These are phyloP conservation scores for Pyrocoelia pectoralis DNA, from an alignment of 2,888 invertebrate genomes.

Conservation along the genomic window DNA sequence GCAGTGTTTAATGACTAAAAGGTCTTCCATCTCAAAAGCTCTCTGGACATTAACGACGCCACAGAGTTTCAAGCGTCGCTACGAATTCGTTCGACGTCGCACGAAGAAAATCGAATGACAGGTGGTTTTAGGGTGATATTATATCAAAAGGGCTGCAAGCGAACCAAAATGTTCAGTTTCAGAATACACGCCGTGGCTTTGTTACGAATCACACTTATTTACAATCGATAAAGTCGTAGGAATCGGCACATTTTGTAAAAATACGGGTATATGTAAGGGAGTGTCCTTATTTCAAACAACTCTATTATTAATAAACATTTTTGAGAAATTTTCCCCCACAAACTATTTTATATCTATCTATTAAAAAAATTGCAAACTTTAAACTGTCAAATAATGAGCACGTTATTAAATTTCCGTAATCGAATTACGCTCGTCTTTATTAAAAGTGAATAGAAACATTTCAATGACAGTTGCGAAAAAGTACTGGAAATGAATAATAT, in stretches of 20 bases:
- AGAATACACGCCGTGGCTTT: constrained; percentile 37
- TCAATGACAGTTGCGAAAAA: neutral
- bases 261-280: constrained; percentile 18
- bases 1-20: constrained; percentile 34
- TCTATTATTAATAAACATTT: neutral
- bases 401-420: too few relatives aligned
- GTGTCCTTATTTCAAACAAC: constrained; percentile 16
- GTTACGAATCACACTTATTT: constrained; percentile 23
- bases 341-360: neutral
- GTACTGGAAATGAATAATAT: constrained; percentile 29
- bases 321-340: neutral
- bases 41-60: constrained; percentile 39
- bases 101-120: constrained; percentile 45
- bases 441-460: too few relatives aligned
- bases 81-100: constrained; percentile 34
- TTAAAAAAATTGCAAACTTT: neutral
- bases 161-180: constrained; percentile 43
- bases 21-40: constrained; percentile 34
- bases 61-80: constrained; percentile 40
- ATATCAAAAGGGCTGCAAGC: constrained; percentile 43
- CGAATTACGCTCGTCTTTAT: too few relatives aligned
- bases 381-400: neutral
- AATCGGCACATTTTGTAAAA: constrained; percentile 17
- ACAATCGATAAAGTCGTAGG: constrained; percentile 31
- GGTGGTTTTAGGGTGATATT: constrained; percentile 45